Evolutionary conservation across 1,140 invertebrate genomes (phyloP), one percentile per base, ranked within the genome.

Genomic region (Condylostylus longicornis): DNA sequence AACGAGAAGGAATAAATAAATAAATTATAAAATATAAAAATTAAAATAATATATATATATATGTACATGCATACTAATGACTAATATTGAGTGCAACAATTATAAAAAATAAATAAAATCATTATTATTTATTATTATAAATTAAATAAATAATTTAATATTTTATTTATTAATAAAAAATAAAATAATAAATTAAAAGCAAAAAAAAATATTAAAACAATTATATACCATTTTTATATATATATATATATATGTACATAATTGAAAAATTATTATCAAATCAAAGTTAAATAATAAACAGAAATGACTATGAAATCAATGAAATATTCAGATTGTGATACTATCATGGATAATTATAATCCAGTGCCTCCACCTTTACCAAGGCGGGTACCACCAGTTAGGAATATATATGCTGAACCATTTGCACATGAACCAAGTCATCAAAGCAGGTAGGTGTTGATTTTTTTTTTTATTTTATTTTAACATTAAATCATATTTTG

Each of bases 391-490:
- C 57, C 57, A 33, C 58, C 57, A 20, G 50, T 57, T 34, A 53
- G 67, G 37, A 69, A 69, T 47, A 68, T 68, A 41, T 69, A 69
- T 49, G 67, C 67, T 17, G 67, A 69, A 45, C 67, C 67, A 40
- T 69, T 68, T 51, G 60, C 63, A 37, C 65, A 67, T 44, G 66
- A 69, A 47, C 54, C 64, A 44, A 68, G 57, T 38, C 55, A 58
- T 45, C 52, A 53, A 32, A 58, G 53, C 55, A 58, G 55, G 55
- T 58, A 58, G 55, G 44, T 51, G 50, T 30, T 4, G 15, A 17
- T 40, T 42, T 43, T 31, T 14, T 33, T 40, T 43, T 22, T 39
- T 10, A 31, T n/a, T n/a, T n/a, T n/a, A n/a, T n/a, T n/a, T n/a
- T n/a, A n/a, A n/a, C n/a, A n/a, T n/a, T n/a, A n/a, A n/a, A n/a